Evolutionary conservation across 2,113 vertebrate genomes (phyloP).

Genomic region (Ancistrus triradiatus): DNA sequence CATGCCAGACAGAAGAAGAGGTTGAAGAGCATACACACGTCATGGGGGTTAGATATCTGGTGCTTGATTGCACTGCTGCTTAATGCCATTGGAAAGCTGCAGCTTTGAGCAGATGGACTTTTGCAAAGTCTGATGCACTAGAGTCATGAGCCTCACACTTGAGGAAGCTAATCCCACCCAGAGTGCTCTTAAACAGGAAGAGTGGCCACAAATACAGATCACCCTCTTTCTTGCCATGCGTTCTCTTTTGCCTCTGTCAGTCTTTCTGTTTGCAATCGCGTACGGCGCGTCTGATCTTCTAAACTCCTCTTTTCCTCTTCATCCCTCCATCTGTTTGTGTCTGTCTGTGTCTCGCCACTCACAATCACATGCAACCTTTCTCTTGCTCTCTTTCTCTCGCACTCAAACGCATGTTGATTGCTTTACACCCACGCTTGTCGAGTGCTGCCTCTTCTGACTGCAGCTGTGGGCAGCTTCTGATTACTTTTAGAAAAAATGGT

Average conservation of each 20-base stretch:
- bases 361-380: background rate
- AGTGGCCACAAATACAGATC: conserved; percentile 21
- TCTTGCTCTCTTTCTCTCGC: background rate
- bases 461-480: conserved; percentile 11
- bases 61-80: conserved; percentile 17
- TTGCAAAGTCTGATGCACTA: conserved; percentile 1
- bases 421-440: conserved; percentile 1
- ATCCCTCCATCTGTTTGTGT: background rate
- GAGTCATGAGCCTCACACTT: conserved; percentile 18
- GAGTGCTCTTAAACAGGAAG: conserved; percentile 24
- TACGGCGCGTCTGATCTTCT: background rate
- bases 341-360: background rate
- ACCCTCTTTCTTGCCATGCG: conserved; percentile 7
- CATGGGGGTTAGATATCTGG: no score
- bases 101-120: conserved; percentile 22
- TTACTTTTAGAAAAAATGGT: background rate
- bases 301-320: background rate
- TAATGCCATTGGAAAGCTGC: conserved; percentile 7
- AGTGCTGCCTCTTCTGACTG: background rate
- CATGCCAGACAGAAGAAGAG: no score
- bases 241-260: background rate
- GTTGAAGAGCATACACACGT: background rate
- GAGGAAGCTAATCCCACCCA: conserved; percentile 25
- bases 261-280: background rate
- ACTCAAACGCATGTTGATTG: conserved; percentile 29